Conservation (phyloP, 2,888 invertebrate species). For the Aplocera efformata region DNA sequence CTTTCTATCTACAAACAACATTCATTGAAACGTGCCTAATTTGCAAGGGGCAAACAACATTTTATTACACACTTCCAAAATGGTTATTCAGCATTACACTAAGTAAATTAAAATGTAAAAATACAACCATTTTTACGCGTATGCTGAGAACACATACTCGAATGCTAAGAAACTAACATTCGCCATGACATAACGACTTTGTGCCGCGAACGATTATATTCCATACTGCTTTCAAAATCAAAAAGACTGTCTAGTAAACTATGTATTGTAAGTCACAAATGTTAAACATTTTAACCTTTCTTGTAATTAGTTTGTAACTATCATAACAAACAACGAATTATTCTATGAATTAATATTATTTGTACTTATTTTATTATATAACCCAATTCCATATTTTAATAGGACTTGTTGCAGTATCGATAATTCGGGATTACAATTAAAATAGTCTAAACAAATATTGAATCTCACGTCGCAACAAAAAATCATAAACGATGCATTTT, state of each 20-base stretch:
- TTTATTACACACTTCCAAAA: too few species aligned
- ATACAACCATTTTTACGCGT: too few species aligned
- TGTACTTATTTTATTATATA: slow-evolving; percentile 32
- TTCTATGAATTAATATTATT: slow-evolving; percentile 59
- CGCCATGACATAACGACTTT: too few species aligned
- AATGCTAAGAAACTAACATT: not conserved
- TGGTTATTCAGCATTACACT: too few species aligned
- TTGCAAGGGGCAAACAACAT: too few species aligned
- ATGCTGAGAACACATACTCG: too few species aligned
- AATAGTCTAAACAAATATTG: slow-evolving; percentile 26
- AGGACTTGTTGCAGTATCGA: too few species aligned
- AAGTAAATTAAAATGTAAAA: too few species aligned
- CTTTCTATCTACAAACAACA: too few species aligned
- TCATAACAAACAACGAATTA: slow-evolving; percentile 69
- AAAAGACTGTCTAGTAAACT: slow-evolving; percentile 79
- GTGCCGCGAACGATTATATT: slow-evolving; percentile 8
- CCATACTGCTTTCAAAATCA: slow-evolving; percentile 44
- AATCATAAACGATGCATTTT: slow-evolving; percentile 3
- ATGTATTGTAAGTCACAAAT: slow-evolving; percentile 78
- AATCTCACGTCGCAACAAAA: slow-evolving; percentile 37
- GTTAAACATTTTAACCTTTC: slow-evolving; percentile 65
- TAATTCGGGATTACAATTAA: too few species aligned
- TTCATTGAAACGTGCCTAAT: too few species aligned
- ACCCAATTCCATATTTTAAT: slow-evolving; percentile 43
- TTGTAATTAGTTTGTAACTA: slow-evolving; percentile 58